Evolutionary conservation across 2,888 invertebrate species (phyloP).

Genomic region (Rhamnusium bicolor): DNA sequence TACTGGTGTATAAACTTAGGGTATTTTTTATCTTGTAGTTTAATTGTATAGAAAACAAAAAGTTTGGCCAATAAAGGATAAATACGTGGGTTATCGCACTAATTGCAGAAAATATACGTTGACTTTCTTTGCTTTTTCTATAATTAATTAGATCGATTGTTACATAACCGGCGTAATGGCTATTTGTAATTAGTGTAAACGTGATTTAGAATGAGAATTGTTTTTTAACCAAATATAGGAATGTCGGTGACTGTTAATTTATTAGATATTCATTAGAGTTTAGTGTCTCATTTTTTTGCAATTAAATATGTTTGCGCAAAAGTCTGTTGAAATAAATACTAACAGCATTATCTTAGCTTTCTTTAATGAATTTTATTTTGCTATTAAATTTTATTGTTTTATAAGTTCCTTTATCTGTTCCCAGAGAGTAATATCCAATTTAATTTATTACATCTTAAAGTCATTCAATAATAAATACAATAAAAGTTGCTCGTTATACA

Average conservation of each 20-base stretch:
- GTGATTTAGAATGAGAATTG: slow-evolving; percentile 60
- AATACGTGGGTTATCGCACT: neutral
- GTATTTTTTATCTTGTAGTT: no score
- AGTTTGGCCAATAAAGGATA: no score
- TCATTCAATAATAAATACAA: slow-evolving; percentile 9
- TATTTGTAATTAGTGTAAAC: slow-evolving; percentile 58
- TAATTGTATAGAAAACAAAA: no score
- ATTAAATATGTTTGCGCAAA: slow-evolving; percentile 47
- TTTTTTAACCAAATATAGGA: slow-evolving; percentile 58
- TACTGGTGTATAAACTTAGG: no score
- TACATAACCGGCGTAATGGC: slow-evolving; percentile 58
- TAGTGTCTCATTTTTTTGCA: slow-evolving; percentile 47
- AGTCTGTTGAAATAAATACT: slow-evolving; percentile 36
- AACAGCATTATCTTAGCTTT: slow-evolving; percentile 26
- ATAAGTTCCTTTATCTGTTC: slow-evolving; percentile 31
- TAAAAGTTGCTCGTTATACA: neutral
- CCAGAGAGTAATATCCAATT: slow-evolving; percentile 21
- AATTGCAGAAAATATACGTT: neutral
- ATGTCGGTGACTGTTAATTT: slow-evolving; percentile 54
- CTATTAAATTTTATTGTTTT: slow-evolving; percentile 44
- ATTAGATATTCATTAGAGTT: slow-evolving; percentile 54
- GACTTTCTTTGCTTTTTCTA: slow-evolving; percentile 48
- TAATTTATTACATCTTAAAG: slow-evolving; percentile 26
- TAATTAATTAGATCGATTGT: slow-evolving; percentile 58
- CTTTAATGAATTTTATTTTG: slow-evolving; percentile 35